Base-by-base conservation (phyloP, 2,797 vertebrate genomes). In the Eidolon dupreanum region DNA sequence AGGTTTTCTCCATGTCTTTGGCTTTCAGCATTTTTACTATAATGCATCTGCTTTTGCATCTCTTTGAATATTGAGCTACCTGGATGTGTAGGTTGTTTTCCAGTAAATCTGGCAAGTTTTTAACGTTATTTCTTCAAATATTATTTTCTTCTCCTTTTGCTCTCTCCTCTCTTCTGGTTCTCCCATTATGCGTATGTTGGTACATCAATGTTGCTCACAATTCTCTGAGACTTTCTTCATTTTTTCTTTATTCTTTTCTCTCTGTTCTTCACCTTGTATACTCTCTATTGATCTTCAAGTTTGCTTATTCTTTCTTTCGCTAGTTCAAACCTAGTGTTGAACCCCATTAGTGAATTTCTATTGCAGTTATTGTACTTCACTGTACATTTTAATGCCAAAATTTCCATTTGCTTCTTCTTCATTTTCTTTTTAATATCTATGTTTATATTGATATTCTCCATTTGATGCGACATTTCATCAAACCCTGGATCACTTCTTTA, bases 11-110 rank as follows among this genome's bases (percentile, higher is more conserved):
- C 10, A 51, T 73, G 7, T 87, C 75, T 93, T 73, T 95, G 51
- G 3, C 22, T 86, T 92, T 86, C 22, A 68, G 79, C 36, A 90
- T 68, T 96, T 96, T 96, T 89, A 90, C 31, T 74, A 36, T 53
- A 38, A 66, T 63, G 16, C 51, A 79, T 55, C 68, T 75, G 51
- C 24, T 68, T 94, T 28, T 68, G 2, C 55, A 87, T 70, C 15
- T 85, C 66, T 93, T 36, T 87, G 65, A 77, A 20, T 89, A 61
- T 3, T 82, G 20, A 70, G 65, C 13, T 94, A 84, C 33, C 51
- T 81, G 11, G n/a, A 77, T n/a, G 31, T 59, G 2, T 10, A 93
- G 33, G 8, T 53, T 71, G 41, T 75, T 92, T 95, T 71, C 75
- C 41, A 90, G 90, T 51, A 63, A 74, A 78, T 81, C 36, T 73